Percentiles rank a stretch among this genome's conserved stretches.
phyloP scores from a whole-genome alignment of 2,888 invertebrate species.

The Rhagonycha fulva region DNA sequence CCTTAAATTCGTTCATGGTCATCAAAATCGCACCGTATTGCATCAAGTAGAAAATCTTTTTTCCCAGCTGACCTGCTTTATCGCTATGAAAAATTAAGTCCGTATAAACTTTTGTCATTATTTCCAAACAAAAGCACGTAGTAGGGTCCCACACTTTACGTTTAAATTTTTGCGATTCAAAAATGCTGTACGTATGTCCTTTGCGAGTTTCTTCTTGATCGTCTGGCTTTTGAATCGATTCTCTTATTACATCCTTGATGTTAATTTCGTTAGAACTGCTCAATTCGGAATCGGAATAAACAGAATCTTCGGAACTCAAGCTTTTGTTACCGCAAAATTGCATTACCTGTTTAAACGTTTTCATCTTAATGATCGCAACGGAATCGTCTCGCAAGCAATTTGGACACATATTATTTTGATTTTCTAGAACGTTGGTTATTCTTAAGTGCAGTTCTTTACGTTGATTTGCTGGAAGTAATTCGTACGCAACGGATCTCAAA shows the following conservation, averaged over 20 bases:
- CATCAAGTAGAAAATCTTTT: constrained; percentile 44
- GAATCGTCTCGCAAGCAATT: constrained; percentile 48
- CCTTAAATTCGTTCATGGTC: constrained; percentile 42
- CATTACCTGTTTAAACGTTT: constrained; percentile 31
- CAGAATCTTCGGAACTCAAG: neutral
- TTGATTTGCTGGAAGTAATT: constrained; percentile 59
- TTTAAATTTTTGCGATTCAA: constrained; percentile 1
- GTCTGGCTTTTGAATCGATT: neutral
- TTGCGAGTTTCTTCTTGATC: neutral
- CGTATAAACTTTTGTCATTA: constrained; percentile 35
- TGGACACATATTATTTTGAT: constrained; percentile 58
- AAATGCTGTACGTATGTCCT: neutral
- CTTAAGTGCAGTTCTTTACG: constrained; percentile 62
- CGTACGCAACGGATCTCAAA: constrained; percentile 60
- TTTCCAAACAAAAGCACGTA: constrained; percentile 42
- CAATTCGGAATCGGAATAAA: neutral
- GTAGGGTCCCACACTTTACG: constrained; percentile 39
- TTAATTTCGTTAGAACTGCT: neutral
- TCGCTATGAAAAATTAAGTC: constrained; percentile 38
- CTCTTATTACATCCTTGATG: constrained; percentile 24
- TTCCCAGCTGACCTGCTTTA: constrained; percentile 37
- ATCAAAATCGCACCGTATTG: constrained; percentile 48
- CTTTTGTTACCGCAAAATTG: constrained; percentile 26
- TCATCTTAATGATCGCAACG: constrained; percentile 13
- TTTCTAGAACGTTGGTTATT: constrained; percentile 58